A percentile compares a stretch with the other conserved stretches of the same genome.
Evolutionary conservation across 2,113 vertebrate species (phyloP).

Genomic region (Hypocryptadius cinnamomeus): DNA sequence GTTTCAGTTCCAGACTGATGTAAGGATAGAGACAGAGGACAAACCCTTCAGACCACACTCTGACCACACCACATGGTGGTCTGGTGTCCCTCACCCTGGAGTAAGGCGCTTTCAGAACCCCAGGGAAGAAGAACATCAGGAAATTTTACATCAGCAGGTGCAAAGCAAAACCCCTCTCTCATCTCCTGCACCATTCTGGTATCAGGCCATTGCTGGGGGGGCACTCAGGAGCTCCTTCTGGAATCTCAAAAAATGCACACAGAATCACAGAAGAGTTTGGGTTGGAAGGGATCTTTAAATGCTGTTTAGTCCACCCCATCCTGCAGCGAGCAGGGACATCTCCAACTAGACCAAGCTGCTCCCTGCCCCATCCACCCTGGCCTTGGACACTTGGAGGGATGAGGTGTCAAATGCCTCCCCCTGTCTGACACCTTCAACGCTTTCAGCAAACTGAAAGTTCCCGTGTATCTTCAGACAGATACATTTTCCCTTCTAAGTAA

Average conservation of each 20-base stretch:
- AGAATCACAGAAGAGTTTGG: background rate
- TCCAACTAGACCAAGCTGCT: accelerated
- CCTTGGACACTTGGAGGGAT: background rate
- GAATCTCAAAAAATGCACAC: background rate
- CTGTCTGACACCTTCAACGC: background rate
- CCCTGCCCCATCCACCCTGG: background rate
- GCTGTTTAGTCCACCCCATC: background rate
- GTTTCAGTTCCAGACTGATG: background rate
- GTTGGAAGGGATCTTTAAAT: background rate
- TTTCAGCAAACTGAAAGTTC: background rate
- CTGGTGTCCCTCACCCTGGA: background rate
- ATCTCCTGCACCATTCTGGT: background rate
- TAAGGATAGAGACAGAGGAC: background rate
- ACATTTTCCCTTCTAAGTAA: background rate
- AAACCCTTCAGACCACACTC: background rate
- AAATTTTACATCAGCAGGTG: background rate
- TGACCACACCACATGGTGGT: background rate
- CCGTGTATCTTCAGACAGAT: background rate
- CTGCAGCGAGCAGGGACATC: background rate
- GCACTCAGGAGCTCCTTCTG: background rate
- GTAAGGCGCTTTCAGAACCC: background rate
- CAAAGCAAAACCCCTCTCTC: background rate
- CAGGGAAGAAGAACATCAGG: background rate
- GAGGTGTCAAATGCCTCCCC: background rate
- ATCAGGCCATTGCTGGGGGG: background rate